Base-by-base conservation (phyloP, 2,797 vertebrate species). In the Chaenodraco wilsoni region DNA sequence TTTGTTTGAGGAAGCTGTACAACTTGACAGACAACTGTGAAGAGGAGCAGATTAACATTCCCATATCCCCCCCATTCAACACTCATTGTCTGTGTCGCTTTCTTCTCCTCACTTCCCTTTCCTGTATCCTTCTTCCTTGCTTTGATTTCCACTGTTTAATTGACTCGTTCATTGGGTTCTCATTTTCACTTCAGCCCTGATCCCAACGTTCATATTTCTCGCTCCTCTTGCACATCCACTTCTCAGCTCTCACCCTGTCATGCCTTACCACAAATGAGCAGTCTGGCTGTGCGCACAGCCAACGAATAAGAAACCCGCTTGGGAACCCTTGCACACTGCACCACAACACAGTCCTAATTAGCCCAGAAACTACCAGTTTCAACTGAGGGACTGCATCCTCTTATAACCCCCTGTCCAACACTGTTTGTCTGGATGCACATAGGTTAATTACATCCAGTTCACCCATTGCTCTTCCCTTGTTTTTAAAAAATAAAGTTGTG, bases 291-390 rank as follows among this genome's bases (percentile, higher is more conserved):
- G 66, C 76, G 51, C 85, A 72, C 76, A 81, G 81, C 67, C 66
- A 61, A 60, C 46, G 40, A 74, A 84, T 81, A 68, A 69, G 75
- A 50, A 81, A 66, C 43, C 82, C 87, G 84, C 87, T 86, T 76
- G 84, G 89, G 89, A 89, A 84, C 73, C 74, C 65, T 61, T 84
- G 88, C 85, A 86, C 84, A 85, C 85, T 71, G 65, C 63, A 81
- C 72, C 80, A 76, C 86, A 87, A 85, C 82, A 83, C 78, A 76
- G 61, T 79, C 60, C 84, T 91, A 90, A 92, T 91, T 90, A 92
- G 88, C 80, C 70, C 67, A 57, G 57, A 87, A 87, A 86, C 76
- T 76, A 86, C 63, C 56, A 65, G 69, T 85, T 82, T 74, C 82
- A 75, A 72, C 46, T 61, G 81, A 79, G 68, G 81, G 59, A 21